Conservation (phyloP, 2,888 invertebrate genomes). For the Icerya purchasi region DNA sequence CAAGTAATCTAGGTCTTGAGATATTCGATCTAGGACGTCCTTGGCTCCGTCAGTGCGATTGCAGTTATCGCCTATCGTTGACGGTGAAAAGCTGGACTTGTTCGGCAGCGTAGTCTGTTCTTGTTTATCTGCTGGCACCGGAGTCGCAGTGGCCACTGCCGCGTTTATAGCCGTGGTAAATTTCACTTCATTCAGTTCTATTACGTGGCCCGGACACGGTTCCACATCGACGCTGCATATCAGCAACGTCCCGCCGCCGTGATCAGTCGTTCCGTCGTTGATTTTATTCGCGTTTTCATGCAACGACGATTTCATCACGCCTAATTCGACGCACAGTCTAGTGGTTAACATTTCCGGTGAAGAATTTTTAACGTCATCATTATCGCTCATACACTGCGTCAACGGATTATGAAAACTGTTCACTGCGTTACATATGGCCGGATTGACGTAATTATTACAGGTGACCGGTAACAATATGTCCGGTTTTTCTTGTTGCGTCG, state of each 20-base stretch:
- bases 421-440: background rate
- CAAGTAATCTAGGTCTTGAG: conserved; percentile 59
- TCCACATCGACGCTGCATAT: conserved; percentile 24
- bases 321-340: conserved; percentile 34
- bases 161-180: conserved; percentile 22
- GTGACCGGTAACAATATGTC: conserved; percentile 7
- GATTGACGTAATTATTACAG: conserved; percentile 8
- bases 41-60: conserved; percentile 17
- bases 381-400: background rate
- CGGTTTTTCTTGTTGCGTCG: too few relatives aligned
- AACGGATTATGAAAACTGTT: background rate
- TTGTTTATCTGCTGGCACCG: conserved; percentile 9
- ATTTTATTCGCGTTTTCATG: conserved; percentile 3
- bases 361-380: background rate
- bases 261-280: background rate
- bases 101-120: background rate
- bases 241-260: conserved; percentile 21
- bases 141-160: conserved; percentile 13
- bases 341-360: conserved; percentile 28
- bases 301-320: conserved; percentile 6
- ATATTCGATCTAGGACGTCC: conserved; percentile 53
- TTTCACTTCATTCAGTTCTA: conserved; percentile 18
- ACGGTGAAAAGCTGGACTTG: too few relatives aligned
- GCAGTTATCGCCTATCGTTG: background rate
- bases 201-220: conserved; percentile 18